phyloP scores from a whole-genome alignment of 2,888 invertebrate genomes.

The Heterodera filipjevi region DNA sequence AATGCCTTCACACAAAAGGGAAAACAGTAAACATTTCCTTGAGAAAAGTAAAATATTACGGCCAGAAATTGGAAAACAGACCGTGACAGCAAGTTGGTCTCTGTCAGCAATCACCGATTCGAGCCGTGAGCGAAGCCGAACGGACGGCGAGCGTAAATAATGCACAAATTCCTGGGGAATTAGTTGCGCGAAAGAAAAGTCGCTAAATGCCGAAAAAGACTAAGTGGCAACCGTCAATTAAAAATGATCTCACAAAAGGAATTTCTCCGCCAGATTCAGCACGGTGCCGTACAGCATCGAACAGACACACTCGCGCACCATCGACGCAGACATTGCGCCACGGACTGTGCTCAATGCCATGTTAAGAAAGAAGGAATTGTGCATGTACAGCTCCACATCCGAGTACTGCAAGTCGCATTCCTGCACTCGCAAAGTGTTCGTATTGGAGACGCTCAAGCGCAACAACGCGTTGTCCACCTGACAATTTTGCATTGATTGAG shows the following conservation, averaged over 20 bases:
- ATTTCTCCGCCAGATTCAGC: not conserved
- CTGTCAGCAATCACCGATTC: conserved; percentile 47
- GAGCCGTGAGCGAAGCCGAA: conserved; percentile 42
- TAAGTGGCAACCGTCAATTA: not conserved
- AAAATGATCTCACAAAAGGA: not conserved
- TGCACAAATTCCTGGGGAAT: conserved; percentile 54
- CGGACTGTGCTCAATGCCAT: not conserved
- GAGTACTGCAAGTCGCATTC: not conserved
- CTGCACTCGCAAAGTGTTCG: not conserved
- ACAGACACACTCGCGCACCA: conserved; percentile 6
- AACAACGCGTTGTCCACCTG: not conserved
- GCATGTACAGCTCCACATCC: conserved; percentile 1
- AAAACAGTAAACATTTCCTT: not conserved
- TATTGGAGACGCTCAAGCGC: not conserved
- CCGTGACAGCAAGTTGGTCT: conserved; percentile 46
- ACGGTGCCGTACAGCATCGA: conserved; percentile 2
- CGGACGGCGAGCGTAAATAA: conserved; percentile 46
- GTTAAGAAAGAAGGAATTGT: not conserved
- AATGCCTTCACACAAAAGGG: not conserved
- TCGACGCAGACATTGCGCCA: conserved; percentile 4
- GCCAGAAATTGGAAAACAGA: not conserved
- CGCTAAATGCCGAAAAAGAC: conserved; percentile 41
- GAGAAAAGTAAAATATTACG: not conserved
- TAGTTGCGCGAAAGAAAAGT: conserved; percentile 51
- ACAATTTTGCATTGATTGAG: not conserved